A percentile compares a stretch with the other conserved stretches of the same genome.
These are phyloP conservation scores for Drosophila arawakana DNA, from an alignment of 1,140 invertebrate genomes.

Conservation along the genomic window DNA sequence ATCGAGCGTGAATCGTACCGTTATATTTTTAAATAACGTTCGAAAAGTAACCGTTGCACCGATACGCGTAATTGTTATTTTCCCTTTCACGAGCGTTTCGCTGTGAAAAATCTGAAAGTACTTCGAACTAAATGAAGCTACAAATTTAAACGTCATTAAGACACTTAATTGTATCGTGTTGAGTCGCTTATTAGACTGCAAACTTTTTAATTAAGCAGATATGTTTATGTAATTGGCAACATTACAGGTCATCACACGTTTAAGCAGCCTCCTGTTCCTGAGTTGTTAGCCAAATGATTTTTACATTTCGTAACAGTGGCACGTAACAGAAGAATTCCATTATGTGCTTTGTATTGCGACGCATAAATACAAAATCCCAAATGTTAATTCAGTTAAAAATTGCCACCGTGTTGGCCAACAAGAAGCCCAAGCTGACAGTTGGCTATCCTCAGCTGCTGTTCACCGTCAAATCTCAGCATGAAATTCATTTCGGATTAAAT, in stretches of 20 bases:
- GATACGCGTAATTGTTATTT: not conserved
- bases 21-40: slow-evolving; percentile 73
- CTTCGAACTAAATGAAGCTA: not conserved
- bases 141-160: no score
- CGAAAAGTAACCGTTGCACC: slow-evolving; percentile 40
- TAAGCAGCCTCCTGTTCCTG: no score
- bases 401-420: slow-evolving; percentile 20
- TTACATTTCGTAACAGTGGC: not conserved
- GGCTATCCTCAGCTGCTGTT: slow-evolving; percentile 9
- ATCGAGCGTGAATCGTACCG: slow-evolving; percentile 67
- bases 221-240: no score
- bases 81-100: no score
- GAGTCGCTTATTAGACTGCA: no score
- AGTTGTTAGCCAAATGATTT: no score
- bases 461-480: slow-evolving; percentile 67
- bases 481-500: slow-evolving; percentile 74
- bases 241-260: no score
- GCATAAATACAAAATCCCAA: slow-evolving; percentile 40
- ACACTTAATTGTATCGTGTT: no score
- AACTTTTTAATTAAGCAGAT: no score
- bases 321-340: slow-evolving; percentile 45
- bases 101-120: not conserved
- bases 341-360: slow-evolving; percentile 30
- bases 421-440: slow-evolving; percentile 5
- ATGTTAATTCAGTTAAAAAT: slow-evolving; percentile 52